Evolutionary conservation across 1,140 invertebrate species (phyloP).

Genomic region (Tetranychus cinnabarinus): DNA sequence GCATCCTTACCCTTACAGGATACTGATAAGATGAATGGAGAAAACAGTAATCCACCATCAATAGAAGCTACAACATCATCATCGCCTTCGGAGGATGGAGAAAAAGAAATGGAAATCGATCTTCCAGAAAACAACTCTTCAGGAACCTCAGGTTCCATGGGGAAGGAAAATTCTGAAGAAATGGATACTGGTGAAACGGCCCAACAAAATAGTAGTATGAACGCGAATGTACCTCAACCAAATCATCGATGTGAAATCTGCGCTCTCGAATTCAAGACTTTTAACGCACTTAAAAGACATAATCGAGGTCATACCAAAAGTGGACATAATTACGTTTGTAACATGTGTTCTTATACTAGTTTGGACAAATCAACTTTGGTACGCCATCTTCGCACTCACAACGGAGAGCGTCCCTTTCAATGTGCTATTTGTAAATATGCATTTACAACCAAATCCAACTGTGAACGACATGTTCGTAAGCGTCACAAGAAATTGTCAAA

Average conservation of each 20-base stretch:
- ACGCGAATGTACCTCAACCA: not conserved
- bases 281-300: slow-evolving; percentile 53
- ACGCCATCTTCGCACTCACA: slow-evolving; percentile 72
- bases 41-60: not conserved
- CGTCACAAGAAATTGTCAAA: slow-evolving; percentile 55
- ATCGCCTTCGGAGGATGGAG: not conserved
- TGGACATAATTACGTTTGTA: slow-evolving; percentile 46
- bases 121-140: not conserved
- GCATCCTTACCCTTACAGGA: not conserved
- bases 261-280: slow-evolving; percentile 12
- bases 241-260: slow-evolving; percentile 11
- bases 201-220: not conserved
- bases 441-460: slow-evolving; percentile 82
- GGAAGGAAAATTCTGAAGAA: not conserved
- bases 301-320: slow-evolving; percentile 32
- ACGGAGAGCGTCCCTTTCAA: slow-evolving; percentile 78
- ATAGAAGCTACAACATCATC: too few relatives aligned
- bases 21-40: not conserved
- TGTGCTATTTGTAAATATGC: slow-evolving; percentile 79
- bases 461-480: slow-evolving; percentile 39
- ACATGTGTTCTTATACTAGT: slow-evolving; percentile 69
- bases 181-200: not conserved
- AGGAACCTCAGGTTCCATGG: not conserved
- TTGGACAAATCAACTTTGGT: slow-evolving; percentile 69
- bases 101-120: not conserved